phyloP scores from a whole-genome alignment of 2,113 vertebrate genomes.

The Clarias batrachus region DNA sequence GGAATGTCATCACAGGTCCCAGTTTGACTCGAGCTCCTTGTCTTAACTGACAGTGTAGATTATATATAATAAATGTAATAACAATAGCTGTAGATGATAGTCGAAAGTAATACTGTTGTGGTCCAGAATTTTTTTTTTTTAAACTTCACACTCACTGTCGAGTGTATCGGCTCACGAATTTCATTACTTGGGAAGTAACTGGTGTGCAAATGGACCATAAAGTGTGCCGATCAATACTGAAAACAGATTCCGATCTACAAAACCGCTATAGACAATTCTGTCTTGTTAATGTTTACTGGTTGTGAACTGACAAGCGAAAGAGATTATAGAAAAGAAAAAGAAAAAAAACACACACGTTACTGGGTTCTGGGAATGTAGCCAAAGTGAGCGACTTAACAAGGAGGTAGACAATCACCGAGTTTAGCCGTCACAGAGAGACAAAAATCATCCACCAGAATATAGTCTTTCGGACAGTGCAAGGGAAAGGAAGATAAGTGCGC shows the following conservation, averaged over 20 bases:
- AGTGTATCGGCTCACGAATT: not conserved
- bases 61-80: not conserved
- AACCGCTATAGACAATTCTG: not conserved
- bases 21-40: too few relatives aligned
- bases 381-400: slow-evolving; percentile 59
- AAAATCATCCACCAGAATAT: slow-evolving; percentile 48
- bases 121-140: too few relatives aligned
- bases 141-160: not conserved
- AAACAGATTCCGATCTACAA: not conserved
- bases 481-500: too few relatives aligned
- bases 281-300: not conserved
- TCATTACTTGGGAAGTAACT: not conserved
- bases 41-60: not conserved
- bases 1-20: too few relatives aligned
- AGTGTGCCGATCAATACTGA: not conserved
- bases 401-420: slow-evolving; percentile 54
- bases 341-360: not conserved
- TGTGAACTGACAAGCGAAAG: not conserved
- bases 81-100: not conserved
- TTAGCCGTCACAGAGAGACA: slow-evolving; percentile 50
- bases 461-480: not conserved
- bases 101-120: not conserved
- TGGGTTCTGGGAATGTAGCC: slow-evolving; percentile 63
- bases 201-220: not conserved
- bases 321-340: not conserved